phyloP scores from a whole-genome alignment of 2,888 invertebrate species.

The Caenorhabditis sulstoni region DNA sequence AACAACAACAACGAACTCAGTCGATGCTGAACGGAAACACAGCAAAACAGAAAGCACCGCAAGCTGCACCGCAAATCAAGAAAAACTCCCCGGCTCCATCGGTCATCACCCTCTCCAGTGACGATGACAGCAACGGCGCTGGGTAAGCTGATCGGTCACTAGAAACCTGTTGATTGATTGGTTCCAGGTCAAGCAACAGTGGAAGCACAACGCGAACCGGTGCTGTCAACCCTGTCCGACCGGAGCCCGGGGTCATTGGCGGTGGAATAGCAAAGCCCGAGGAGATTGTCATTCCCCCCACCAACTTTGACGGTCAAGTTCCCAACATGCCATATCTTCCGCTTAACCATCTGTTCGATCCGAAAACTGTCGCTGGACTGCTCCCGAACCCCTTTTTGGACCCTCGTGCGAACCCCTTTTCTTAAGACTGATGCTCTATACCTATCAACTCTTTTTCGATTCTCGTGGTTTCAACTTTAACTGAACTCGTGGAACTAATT shows the following conservation, averaged over 20 bases:
- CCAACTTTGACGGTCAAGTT: conserved; percentile 41
- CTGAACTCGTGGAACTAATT: no score
- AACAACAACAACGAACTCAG: conserved; percentile 9
- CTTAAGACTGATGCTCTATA: no score
- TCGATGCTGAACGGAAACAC: conserved; percentile 20
- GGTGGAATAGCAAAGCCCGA: conserved; percentile 19
- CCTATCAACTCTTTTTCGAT: no score
- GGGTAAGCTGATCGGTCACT: conserved; percentile 10
- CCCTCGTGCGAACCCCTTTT: not conserved
- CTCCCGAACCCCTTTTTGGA: conserved; percentile 48
- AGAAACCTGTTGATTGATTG: not conserved
- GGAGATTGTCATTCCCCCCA: conserved; percentile 39
- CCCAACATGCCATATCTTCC: conserved; percentile 22
- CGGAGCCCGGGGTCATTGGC: not conserved
- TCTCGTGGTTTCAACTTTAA: no score
- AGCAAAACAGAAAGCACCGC: conserved; percentile 7
- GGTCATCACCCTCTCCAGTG: conserved; percentile 51
- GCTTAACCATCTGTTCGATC: conserved; percentile 25
- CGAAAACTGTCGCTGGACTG: conserved; percentile 37
- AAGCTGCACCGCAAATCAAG: conserved; percentile 1
- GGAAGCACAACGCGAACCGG: conserved; percentile 39
- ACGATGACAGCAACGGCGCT: conserved; percentile 57
- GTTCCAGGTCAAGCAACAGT: conserved; percentile 38
- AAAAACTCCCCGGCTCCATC: conserved; percentile 51
- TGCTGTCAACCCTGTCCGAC: conserved; percentile 29